These are phyloP conservation scores for Labroides dimidiatus DNA, from an alignment of 2,797 vertebrate species.

Conservation along the genomic window DNA sequence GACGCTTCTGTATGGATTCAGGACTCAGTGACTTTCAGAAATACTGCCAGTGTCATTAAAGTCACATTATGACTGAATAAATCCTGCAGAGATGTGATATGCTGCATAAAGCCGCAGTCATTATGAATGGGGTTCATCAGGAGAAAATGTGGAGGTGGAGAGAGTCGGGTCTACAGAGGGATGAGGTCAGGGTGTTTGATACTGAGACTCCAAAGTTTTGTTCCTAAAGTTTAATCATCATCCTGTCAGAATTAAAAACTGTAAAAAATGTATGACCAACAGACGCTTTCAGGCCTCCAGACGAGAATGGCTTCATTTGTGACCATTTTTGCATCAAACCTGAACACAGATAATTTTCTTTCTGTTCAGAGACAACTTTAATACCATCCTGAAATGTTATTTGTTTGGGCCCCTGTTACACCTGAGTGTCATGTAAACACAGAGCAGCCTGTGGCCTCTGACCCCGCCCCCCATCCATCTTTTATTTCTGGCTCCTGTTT, in stretches of 20 bases:
- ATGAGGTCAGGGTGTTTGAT: neutral
- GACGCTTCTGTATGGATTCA: neutral
- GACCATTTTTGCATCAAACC: too few relatives aligned
- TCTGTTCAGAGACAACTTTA: too few relatives aligned
- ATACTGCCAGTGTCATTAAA: neutral
- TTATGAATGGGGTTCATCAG: neutral
- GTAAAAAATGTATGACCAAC: too few relatives aligned
- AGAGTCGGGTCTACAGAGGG: neutral
- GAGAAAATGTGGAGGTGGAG: neutral
- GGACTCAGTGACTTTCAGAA: neutral
- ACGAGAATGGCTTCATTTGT: too few relatives aligned
- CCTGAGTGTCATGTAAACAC: constrained; percentile 15
- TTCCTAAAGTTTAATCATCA: too few relatives aligned
- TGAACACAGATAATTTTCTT: too few relatives aligned
- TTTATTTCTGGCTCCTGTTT: constrained; percentile 15
- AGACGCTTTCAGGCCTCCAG: too few relatives aligned
- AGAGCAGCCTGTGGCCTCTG: neutral
- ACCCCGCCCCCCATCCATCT: neutral
- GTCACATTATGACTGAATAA: neutral
- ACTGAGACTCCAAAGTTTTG: too few relatives aligned
- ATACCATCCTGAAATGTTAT: too few relatives aligned
- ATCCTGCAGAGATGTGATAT: neutral
- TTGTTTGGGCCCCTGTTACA: neutral
- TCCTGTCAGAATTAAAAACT: too few relatives aligned
- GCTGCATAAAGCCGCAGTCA: neutral